Percentiles rank a stretch among this genome's conserved stretches.
These are phyloP conservation scores for Tupaia tana DNA, from an alignment of 2,113 vertebrate genomes.

Conservation along the genomic window DNA sequence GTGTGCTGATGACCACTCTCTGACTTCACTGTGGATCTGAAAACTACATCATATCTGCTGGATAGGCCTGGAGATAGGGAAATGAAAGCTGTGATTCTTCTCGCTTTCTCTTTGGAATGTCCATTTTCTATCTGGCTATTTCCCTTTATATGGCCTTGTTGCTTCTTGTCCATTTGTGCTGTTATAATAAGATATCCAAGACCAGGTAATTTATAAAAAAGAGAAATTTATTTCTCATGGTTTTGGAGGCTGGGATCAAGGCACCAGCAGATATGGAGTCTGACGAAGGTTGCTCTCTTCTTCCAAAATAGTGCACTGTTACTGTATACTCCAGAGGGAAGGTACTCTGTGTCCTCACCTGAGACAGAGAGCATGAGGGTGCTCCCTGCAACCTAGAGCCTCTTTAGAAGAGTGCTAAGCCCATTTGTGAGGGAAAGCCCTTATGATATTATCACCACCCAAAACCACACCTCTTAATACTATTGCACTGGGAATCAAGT, in stretches of 20 bases:
- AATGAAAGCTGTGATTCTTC: no score
- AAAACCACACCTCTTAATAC: background rate
- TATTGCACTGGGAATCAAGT: background rate
- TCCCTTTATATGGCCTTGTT: background rate
- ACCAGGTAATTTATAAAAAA: background rate
- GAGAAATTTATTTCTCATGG: background rate
- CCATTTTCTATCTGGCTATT: rapidly evolving
- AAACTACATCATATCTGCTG: rapidly evolving
- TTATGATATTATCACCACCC: background rate
- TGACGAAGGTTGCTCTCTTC: background rate
- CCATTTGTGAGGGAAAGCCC: background rate
- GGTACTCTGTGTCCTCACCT: background rate
- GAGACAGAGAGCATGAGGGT: background rate
- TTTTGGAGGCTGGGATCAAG: background rate
- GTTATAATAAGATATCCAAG: background rate
- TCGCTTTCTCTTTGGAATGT: background rate
- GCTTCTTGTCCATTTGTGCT: background rate
- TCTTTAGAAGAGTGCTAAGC: background rate
- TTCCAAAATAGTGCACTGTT: no score
- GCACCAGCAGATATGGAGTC: background rate
- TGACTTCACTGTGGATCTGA: rapidly evolving
- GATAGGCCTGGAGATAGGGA: rapidly evolving
- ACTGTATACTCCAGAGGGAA: background rate
- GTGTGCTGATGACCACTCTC: rapidly evolving
- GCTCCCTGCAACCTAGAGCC: no score